phyloP scores from a whole-genome alignment of 2,888 invertebrate species.

The Philaethria dido region DNA sequence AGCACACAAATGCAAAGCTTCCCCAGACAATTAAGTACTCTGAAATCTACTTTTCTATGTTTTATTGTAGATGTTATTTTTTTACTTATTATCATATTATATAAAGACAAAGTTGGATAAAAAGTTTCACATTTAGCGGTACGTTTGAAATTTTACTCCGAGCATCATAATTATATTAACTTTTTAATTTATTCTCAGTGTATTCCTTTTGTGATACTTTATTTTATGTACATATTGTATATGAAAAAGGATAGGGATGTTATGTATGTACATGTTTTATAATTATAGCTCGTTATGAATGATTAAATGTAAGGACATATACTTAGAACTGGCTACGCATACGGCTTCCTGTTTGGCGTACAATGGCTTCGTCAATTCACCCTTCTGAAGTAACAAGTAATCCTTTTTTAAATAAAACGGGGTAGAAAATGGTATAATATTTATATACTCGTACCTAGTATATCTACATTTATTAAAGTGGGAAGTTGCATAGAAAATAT shows the following conservation, averaged over 20 bases:
- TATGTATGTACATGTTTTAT: background rate
- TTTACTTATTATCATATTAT: background rate
- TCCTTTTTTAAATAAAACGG: conserved; percentile 33
- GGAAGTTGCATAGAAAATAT: too few relatives aligned
- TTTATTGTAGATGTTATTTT: conserved; percentile 11
- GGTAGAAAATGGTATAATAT: conserved; percentile 17
- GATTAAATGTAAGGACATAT: background rate
- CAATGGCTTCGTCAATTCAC: conserved; percentile 45
- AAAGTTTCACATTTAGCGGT: background rate
- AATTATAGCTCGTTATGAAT: background rate
- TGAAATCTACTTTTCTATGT: conserved; percentile 4
- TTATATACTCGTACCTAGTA: background rate
- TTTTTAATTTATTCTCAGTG: too few relatives aligned
- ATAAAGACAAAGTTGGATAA: background rate
- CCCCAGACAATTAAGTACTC: conserved; percentile 3
- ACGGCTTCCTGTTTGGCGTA: conserved; percentile 37
- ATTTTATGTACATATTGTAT: background rate
- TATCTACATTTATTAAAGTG: background rate
- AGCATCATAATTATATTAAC: background rate
- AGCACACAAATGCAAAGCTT: conserved; percentile 2
- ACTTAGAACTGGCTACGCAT: conserved; percentile 19
- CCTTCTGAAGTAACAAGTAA: conserved; percentile 40
- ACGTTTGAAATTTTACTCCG: background rate
- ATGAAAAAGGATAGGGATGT: background rate
- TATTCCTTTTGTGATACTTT: background rate